Evolutionary conservation across 2,797 vertebrate genomes (phyloP), one percentile per base, ranked within the genome.

Genomic region (Eupleurogrammus muticus): DNA sequence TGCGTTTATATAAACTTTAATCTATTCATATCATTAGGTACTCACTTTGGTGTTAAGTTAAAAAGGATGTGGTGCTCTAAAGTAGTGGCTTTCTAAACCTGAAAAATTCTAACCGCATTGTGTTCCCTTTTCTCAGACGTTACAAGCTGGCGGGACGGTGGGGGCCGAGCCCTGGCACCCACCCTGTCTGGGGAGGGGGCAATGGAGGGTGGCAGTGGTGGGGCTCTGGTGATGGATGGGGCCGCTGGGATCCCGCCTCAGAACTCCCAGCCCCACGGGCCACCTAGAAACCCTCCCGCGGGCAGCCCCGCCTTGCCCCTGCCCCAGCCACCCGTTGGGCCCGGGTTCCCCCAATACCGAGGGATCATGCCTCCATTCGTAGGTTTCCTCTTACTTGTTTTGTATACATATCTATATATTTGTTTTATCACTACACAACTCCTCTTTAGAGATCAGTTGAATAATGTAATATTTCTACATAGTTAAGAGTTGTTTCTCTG

Each of bases 91-190:
- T 54, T 44, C 20, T 14, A 34, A 63, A 10, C 57, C 9, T 71
- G 62, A 49, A 62, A 9, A 20, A 47, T 44, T 16, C 21, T 78
- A 28, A 80, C 19, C 3, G 10, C 28, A 28, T 52, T 56, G 5
- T 70, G 10, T 79, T 60, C 16, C 0, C 24, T 50, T 32, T 52
- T 21, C 71, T 60, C 80, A 97, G 96, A 97, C 91, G 95, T 95
- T 77, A 95, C 96, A 84, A 96, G 93, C 82, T 97, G 97, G 97
- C 96, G 97, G 96, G 97, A 97, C 65, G 96, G 96, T 95, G 97
- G 97, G 93, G 95, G 96, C 91, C 96, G 95, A 80, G 91, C 81
- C 66, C 66, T 95, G 93, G 93, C 91, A 17, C 92, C 93, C 92
- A 92, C 92, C 93, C 75, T 93, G 84, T 77, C 89, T 83, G 95